Conservation (phyloP, 1,140 invertebrate genomes). For the Zaprionus davidi region DNA sequence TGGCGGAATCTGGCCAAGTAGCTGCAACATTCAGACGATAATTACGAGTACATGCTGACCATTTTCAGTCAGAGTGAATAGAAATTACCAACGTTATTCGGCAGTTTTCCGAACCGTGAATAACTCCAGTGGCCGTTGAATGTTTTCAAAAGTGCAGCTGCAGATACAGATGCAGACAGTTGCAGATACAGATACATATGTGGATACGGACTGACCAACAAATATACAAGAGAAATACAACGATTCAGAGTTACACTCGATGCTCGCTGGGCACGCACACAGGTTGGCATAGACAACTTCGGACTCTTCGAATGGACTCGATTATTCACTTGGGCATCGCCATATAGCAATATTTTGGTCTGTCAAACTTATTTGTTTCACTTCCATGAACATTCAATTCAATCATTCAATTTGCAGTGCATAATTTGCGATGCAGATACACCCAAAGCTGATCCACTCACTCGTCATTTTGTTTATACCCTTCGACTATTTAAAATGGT, state of each 20-base stretch:
- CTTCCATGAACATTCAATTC: conserved; percentile 2
- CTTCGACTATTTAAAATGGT: too few species aligned
- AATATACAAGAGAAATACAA: neutral
- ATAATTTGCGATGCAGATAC: neutral
- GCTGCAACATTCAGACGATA: too few species aligned
- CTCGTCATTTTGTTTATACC: too few species aligned
- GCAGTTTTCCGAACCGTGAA: conserved; percentile 39
- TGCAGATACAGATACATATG: neutral
- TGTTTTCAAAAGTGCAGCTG: neutral
- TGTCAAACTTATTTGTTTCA: neutral
- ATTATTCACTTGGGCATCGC: neutral
- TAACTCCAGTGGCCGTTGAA: conserved; percentile 20
- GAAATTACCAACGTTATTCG: conserved; percentile 40
- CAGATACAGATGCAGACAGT: conserved; percentile 1
- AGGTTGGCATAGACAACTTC: neutral
- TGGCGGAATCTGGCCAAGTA: too few species aligned
- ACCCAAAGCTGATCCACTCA: too few species aligned
- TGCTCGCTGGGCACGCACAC: neutral
- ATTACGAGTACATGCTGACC: conserved; percentile 10
- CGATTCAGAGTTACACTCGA: neutral
- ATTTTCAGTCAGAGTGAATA: conserved; percentile 16
- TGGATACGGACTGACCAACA: neutral
- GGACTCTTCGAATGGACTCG: neutral
- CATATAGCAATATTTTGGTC: neutral
- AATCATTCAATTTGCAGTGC: neutral